A percentile compares a stretch with the other conserved stretches of the same genome.
These are phyloP conservation scores for Oreonectes daqikongensis DNA, from an alignment of 2,797 vertebrate species.

Conservation along the genomic window DNA sequence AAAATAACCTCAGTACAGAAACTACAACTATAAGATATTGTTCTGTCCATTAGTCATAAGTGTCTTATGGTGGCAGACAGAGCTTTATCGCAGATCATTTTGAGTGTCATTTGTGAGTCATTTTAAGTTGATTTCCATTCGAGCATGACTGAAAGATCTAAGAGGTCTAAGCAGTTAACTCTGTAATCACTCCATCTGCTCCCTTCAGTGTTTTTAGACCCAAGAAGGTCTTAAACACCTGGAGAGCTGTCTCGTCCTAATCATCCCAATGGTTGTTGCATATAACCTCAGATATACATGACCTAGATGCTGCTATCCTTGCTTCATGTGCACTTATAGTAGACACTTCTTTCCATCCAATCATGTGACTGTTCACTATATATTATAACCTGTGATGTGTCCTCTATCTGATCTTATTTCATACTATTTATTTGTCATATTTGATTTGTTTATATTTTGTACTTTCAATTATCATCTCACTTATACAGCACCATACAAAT, in stretches of 20 bases:
- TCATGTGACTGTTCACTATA: neutral
- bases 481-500: neutral
- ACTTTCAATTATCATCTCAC: neutral
- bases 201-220: neutral
- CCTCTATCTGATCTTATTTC: conserved; percentile 4
- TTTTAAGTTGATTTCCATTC: neutral
- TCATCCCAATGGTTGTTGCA: neutral
- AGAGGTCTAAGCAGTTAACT: neutral
- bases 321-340: neutral
- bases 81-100: neutral
- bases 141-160: neutral
- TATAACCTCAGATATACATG: neutral
- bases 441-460: neutral
- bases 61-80: neutral
- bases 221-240: neutral
- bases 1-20: neutral
- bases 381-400: neutral
- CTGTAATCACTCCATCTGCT: neutral
- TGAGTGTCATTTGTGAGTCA: neutral
- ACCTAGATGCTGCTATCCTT: neutral
- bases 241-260: neutral
- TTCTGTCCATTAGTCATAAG: neutral
- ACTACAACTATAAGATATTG: neutral
- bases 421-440: neutral
- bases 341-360: neutral